Conservation (phyloP, 2,797 vertebrate species). For the Hozukius guyotensis region DNA sequence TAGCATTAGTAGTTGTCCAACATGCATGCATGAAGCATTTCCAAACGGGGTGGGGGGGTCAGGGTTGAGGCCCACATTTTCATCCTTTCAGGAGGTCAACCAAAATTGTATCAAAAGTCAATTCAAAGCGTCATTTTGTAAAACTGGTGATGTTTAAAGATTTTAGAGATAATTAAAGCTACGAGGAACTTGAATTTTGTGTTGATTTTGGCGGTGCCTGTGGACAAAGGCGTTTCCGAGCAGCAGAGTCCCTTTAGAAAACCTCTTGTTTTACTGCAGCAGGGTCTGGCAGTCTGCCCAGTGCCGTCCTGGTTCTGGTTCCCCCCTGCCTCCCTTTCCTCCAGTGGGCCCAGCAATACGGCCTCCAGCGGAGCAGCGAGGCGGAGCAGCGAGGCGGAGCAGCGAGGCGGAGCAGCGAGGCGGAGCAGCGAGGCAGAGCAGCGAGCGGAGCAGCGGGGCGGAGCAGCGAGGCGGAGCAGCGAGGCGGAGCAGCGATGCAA, state of each 20-base stretch:
- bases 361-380: neutral
- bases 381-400: no score
- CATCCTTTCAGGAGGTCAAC: conserved; percentile 49
- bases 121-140: neutral
- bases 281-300: no score
- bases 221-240: neutral
- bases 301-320: neutral
- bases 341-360: neutral
- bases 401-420: no score
- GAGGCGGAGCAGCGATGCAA: no score
- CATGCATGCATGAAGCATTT: conserved; percentile 17
- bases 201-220: no score
- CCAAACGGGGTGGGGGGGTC: conserved; percentile 1
- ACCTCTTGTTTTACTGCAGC: no score
- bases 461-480: no score
- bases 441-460: no score
- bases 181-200: no score
- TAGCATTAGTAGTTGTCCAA: conserved; percentile 22
- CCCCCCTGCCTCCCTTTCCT: neutral
- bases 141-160: neutral
- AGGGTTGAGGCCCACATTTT: conserved; percentile 25
- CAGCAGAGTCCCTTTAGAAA: neutral
- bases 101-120: conserved; percentile 22
- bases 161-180: neutral
- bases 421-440: no score